phyloP scores from a whole-genome alignment of 2,888 invertebrate species.

The Eucera pruinosa region DNA sequence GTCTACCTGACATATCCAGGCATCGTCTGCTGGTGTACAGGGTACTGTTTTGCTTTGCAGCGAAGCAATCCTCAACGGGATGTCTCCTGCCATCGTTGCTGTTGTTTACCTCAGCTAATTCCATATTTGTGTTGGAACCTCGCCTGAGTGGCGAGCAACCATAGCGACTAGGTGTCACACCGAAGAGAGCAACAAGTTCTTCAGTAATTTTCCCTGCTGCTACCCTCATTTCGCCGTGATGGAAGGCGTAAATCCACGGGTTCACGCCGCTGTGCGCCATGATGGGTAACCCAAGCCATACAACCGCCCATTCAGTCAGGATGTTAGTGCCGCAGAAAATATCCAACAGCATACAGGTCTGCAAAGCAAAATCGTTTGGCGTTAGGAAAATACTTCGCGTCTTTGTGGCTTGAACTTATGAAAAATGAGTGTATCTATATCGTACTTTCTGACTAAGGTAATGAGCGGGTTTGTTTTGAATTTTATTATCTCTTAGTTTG shows the following conservation, averaged over 20 bases:
- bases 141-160: constrained; percentile 79
- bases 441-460: not conserved
- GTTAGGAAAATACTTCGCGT: not conserved
- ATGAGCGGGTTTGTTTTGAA: not conserved
- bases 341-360: constrained; percentile 86
- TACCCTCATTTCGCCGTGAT: constrained; percentile 87
- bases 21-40: constrained; percentile 73
- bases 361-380: constrained; percentile 43
- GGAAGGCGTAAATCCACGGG: constrained; percentile 88
- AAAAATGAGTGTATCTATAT: not conserved
- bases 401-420: not conserved
- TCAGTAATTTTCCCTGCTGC: constrained; percentile 86
- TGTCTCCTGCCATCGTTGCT: constrained; percentile 75
- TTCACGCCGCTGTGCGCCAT: constrained; percentile 87
- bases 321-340: constrained; percentile 85
- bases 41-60: constrained; percentile 73
- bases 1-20: constrained; percentile 71
- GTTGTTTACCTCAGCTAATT: constrained; percentile 79
- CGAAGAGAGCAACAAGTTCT: constrained; percentile 84
- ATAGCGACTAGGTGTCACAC: constrained; percentile 79
- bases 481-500: not conserved
- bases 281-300: constrained; percentile 87
- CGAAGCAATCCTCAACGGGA: constrained; percentile 79
- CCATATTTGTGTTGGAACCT: constrained; percentile 78
- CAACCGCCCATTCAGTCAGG: constrained; percentile 85